These are phyloP conservation scores for Porites cylindrica DNA, from an alignment of 92 coral and sea anemone genomes.

Conservation along the genomic window DNA sequence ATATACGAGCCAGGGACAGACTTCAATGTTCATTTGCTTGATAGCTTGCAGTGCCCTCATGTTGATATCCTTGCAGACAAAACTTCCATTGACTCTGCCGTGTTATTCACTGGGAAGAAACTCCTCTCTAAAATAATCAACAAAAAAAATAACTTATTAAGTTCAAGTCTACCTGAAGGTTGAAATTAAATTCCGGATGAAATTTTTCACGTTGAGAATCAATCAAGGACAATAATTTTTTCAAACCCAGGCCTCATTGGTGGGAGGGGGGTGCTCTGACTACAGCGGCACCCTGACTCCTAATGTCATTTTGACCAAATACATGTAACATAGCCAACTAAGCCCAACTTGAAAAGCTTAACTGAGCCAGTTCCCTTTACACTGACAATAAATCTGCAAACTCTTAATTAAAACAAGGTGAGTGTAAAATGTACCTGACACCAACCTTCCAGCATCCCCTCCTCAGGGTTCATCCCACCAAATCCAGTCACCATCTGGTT, in stretches of 20 bases:
- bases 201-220: no score
- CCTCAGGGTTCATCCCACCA: constrained; percentile 83
- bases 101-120: constrained; percentile 71
- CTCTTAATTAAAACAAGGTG: neutral
- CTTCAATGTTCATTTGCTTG: neutral
- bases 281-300: no score
- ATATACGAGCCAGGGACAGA: neutral
- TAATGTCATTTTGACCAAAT: no score
- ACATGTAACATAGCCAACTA: no score
- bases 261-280: no score
- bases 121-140: constrained; percentile 60
- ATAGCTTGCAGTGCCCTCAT: neutral
- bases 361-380: neutral
- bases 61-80: constrained; percentile 75
- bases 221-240: no score
- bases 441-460: constrained; percentile 85
- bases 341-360: no score
- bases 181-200: no score
- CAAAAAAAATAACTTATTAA: neutral
- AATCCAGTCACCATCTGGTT: constrained; percentile 81
- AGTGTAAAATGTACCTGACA: constrained; percentile 10
- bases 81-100: constrained; percentile 71
- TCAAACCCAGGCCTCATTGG: no score
- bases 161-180: no score
- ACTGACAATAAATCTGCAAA: neutral